These are phyloP conservation scores for Clostera curtula DNA, from an alignment of 2,888 invertebrate species.

Conservation along the genomic window DNA sequence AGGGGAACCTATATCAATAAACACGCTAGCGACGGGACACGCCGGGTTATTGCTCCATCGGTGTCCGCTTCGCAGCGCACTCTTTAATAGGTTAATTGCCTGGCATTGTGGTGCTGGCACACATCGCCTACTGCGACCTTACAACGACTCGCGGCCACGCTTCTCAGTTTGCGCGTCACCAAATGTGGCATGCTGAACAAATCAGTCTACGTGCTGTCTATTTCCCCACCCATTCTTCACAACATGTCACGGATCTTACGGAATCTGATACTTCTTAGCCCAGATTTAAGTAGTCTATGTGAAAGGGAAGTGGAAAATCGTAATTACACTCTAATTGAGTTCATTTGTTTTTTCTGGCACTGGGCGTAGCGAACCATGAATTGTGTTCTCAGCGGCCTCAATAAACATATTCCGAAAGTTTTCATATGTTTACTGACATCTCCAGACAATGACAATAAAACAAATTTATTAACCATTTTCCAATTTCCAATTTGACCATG, in stretches of 20 bases:
- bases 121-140: conserved; percentile 67
- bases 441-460: too few relatives aligned
- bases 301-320: conserved; percentile 21
- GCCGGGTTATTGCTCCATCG: conserved; percentile 56
- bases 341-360: conserved; percentile 32
- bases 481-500: background rate
- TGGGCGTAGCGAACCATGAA: conserved; percentile 36
- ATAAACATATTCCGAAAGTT: conserved; percentile 32
- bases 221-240: conserved; percentile 14
- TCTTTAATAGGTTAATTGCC: conserved; percentile 72
- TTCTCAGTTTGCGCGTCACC: conserved; percentile 54
- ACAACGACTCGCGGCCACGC: conserved; percentile 64
- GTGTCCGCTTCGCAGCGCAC: conserved; percentile 50
- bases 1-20: conserved; percentile 40
- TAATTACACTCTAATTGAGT: conserved; percentile 28
- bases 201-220: conserved; percentile 19
- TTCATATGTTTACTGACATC: conserved; percentile 12
- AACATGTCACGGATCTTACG: conserved; percentile 9
- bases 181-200: conserved; percentile 41
- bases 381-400: conserved; percentile 37
- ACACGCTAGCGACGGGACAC: conserved; percentile 42
- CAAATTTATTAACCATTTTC: background rate
- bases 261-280: background rate
- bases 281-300: conserved; percentile 6
- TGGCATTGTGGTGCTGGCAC: conserved; percentile 71